Conservation (phyloP, 2,797 vertebrate species). For the Sebastolobus altivelis region DNA sequence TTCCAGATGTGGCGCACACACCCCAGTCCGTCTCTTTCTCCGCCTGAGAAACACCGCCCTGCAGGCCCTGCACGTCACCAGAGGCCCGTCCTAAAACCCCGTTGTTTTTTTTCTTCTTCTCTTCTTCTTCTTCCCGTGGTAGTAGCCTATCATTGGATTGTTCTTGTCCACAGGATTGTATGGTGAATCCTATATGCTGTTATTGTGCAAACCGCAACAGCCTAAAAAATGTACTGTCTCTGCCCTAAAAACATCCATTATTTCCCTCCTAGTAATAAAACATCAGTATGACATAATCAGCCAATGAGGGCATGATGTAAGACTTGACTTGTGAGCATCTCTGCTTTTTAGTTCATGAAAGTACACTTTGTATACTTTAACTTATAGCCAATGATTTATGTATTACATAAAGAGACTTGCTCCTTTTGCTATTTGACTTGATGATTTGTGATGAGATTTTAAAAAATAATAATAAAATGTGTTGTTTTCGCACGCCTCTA, state of each 20-base stretch:
- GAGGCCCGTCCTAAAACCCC: conserved; percentile 46
- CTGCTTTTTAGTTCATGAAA: too few relatives aligned
- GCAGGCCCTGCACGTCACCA: conserved; percentile 83
- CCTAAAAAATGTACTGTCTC: neutral
- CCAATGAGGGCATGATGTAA: neutral
- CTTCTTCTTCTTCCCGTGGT: neutral
- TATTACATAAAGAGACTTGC: neutral
- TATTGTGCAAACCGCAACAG: conserved; percentile 36
- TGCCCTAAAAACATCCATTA: neutral
- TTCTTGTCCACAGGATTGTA: conserved; percentile 27
- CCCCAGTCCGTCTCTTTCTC: conserved; percentile 76
- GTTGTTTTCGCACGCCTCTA: too few relatives aligned
- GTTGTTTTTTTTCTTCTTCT: neutral
- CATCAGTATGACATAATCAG: neutral
- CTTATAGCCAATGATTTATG: neutral
- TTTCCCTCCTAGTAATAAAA: conserved; percentile 7
- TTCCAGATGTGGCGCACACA: conserved; percentile 86
- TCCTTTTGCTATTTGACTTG: too few relatives aligned
- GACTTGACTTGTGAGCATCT: too few relatives aligned
- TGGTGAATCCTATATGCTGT: conserved; percentile 18
- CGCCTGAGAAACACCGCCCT: conserved; percentile 86
- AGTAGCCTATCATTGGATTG: conserved; percentile 54
- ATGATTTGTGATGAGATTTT: too few relatives aligned
- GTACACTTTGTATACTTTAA: too few relatives aligned
- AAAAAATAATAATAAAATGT: too few relatives aligned